Percentiles rank a stretch among this genome's conserved stretches.
Evolutionary conservation across 2,888 invertebrate species (phyloP).

Genomic region (Limnephilus auricula): DNA sequence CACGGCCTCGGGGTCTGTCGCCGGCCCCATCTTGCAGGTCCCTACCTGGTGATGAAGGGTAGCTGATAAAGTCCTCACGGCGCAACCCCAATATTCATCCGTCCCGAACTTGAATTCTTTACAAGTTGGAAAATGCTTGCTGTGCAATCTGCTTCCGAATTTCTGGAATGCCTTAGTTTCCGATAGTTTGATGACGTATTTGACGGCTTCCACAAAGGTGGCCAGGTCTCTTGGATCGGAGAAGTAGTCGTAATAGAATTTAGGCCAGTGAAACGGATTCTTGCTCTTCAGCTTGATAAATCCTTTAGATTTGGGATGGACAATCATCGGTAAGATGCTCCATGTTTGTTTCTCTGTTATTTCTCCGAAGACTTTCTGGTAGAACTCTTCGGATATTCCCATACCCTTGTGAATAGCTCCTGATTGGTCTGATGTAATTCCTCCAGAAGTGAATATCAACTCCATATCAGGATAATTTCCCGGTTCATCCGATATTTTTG

Average conservation of each 20-base stretch:
- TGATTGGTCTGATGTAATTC: constrained; percentile 79
- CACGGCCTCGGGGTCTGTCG: constrained; percentile 79
- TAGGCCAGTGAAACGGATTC: constrained; percentile 86
- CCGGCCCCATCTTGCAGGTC: constrained; percentile 85
- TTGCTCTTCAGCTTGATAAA: constrained; percentile 82
- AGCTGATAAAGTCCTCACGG: constrained; percentile 78
- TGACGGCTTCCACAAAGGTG: constrained; percentile 80
- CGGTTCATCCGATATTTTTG: constrained; percentile 77
- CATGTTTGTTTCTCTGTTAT: constrained; percentile 79
- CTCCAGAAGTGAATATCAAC: constrained; percentile 81
- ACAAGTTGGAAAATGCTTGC: constrained; percentile 77
- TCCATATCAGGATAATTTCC: constrained; percentile 83
- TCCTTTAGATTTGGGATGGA: constrained; percentile 87
- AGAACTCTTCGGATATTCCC: constrained; percentile 78
- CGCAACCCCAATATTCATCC: constrained; percentile 86
- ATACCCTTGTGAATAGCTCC: constrained; percentile 76
- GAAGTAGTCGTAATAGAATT: constrained; percentile 90
- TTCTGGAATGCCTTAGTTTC: constrained; percentile 79
- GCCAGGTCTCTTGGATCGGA: constrained; percentile 80
- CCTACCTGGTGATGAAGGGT: constrained; percentile 83
- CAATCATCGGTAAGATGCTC: constrained; percentile 82
- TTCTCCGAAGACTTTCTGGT: constrained; percentile 77
- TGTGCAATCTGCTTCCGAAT: constrained; percentile 77
- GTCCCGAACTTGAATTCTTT: constrained; percentile 74
- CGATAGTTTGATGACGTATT: constrained; percentile 79